Evolutionary conservation across 2,888 invertebrate genomes (phyloP), one percentile per base, ranked within the genome.

Genomic region (Philhelius pedissequus): DNA sequence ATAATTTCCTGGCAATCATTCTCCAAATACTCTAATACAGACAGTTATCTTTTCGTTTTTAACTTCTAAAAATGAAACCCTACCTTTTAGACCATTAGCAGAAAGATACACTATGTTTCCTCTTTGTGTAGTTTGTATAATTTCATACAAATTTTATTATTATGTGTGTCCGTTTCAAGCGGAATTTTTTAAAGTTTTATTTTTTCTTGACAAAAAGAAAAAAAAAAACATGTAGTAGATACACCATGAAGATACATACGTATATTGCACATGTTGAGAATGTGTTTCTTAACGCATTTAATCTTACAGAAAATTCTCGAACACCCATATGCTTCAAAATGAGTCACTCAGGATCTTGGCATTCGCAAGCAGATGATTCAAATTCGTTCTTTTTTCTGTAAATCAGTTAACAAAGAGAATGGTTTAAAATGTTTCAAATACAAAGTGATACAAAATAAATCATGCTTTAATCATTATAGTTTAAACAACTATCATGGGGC

Each of bases 91-190:
- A 54, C 54, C 32, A 56, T 56, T 38, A 22, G 25, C 4, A 56
- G 56, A 40, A 15, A 40, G 13, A 71, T 56, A 50, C 48, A 20
- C 48, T 71, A 32, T 18, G 38, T 71, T 56, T 30, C 35, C 38
- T 69, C 54, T 77, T 62, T 52, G 56, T 66, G 68, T 8, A 30
- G 52, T 38, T 45, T 52, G 45, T 54, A 71, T 66, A 54, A 48
- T 64, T 58, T 54, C 45, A 20, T 62, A 66, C n/a, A n/a, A 66
- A 45, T 15, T 66, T 70, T 81, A 69, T 74, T 70, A 77, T 62
- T 48, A 70, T 62, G 43, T 54, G 35, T 64, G 32, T 52, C 43
- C 43, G 54, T 62, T 43, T 62, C 64, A 70, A 77, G 62, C 45
- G 45, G 70, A 77, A 70, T 70, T 56, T 52, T 54, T 62, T 70